Evolutionary conservation across 2,888 invertebrate genomes (phyloP).

Genomic region (Sialis fuliginosa): DNA sequence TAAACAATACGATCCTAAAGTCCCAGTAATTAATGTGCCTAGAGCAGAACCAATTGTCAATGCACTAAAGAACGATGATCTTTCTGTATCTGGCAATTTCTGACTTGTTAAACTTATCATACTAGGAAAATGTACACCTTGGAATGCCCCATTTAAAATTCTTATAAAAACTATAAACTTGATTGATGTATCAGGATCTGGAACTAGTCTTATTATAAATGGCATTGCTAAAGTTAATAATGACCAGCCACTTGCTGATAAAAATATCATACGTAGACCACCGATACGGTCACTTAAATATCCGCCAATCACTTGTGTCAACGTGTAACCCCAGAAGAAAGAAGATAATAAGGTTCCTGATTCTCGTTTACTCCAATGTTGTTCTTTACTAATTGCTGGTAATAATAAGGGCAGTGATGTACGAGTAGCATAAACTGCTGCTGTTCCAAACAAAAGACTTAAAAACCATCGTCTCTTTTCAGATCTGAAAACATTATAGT

Average conservation of each 20-base stretch:
- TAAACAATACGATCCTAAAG: slow-evolving; percentile 43
- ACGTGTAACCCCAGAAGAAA: slow-evolving; percentile 58
- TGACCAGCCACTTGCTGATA: slow-evolving; percentile 41
- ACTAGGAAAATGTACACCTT: slow-evolving; percentile 49
- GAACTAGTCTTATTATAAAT: slow-evolving; percentile 28
- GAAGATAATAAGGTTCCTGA: slow-evolving; percentile 50
- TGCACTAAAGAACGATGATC: slow-evolving; percentile 46
- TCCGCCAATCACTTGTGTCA: slow-evolving; percentile 40
- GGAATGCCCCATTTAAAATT: slow-evolving; percentile 44
- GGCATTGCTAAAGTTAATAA: slow-evolving; percentile 35
- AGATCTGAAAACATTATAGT: slow-evolving; percentile 19
- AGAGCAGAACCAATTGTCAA: slow-evolving; percentile 40
- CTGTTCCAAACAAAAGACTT: slow-evolving; percentile 40
- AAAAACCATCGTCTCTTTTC: slow-evolving; percentile 39
- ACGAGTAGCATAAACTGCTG: slow-evolving; percentile 44
- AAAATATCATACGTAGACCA: slow-evolving; percentile 42
- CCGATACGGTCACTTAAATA: slow-evolving; percentile 41
- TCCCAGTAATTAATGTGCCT: slow-evolving; percentile 47
- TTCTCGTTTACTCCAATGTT: slow-evolving; percentile 49
- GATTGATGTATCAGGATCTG: slow-evolving; percentile 28
- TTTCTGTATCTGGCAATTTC: slow-evolving; percentile 40
- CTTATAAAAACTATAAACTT: slow-evolving; percentile 38
- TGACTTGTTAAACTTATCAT: slow-evolving; percentile 49
- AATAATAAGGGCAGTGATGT: slow-evolving; percentile 47
- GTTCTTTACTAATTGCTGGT: slow-evolving; percentile 40